These are phyloP conservation scores for Phortica okadai DNA, from an alignment of 2,888 invertebrate genomes.

Conservation along the genomic window DNA sequence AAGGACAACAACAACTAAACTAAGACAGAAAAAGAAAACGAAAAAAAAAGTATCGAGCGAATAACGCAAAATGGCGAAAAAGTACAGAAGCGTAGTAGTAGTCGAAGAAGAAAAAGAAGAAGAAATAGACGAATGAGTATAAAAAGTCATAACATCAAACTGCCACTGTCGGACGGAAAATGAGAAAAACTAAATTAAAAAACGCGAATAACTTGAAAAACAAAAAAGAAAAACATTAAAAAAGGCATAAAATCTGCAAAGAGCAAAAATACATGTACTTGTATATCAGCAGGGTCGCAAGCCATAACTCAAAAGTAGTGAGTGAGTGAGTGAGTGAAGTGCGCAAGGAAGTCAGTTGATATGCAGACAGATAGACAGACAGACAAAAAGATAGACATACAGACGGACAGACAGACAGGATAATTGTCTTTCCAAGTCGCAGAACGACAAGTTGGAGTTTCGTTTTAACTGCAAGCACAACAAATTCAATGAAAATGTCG, in stretches of 20 bases:
- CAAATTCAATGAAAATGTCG: not conserved
- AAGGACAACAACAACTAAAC: slow-evolving; percentile 26
- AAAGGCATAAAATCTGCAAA: slow-evolving; percentile 33
- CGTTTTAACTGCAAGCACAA: slow-evolving; percentile 43
- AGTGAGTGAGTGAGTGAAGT: slow-evolving; percentile 34
- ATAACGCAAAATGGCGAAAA: not conserved
- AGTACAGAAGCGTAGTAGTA: not conserved
- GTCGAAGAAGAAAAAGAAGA: slow-evolving; percentile 34
- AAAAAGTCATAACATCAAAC: slow-evolving; percentile 56
- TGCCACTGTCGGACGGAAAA: slow-evolving; percentile 57
- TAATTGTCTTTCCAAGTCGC: slow-evolving; percentile 12
- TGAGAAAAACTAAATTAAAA: slow-evolving; percentile 63
- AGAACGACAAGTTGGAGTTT: slow-evolving; percentile 49
- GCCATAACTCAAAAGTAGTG: not conserved
- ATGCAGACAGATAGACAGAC: slow-evolving; percentile 5
- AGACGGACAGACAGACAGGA: not conserved
- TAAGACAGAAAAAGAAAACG: slow-evolving; percentile 39
- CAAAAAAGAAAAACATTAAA: slow-evolving; percentile 26
- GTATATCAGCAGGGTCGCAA: slow-evolving; percentile 28
- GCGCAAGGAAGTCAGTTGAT: slow-evolving; percentile 31
- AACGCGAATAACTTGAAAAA: slow-evolving; percentile 35
- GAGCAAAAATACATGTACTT: slow-evolving; percentile 30
- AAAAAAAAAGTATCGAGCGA: slow-evolving; percentile 9
- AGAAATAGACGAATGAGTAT: slow-evolving; percentile 23
- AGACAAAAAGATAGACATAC: not conserved